Conservation (phyloP, 64 coral and sea anemone genomes). For the Montipora foliosa region DNA sequence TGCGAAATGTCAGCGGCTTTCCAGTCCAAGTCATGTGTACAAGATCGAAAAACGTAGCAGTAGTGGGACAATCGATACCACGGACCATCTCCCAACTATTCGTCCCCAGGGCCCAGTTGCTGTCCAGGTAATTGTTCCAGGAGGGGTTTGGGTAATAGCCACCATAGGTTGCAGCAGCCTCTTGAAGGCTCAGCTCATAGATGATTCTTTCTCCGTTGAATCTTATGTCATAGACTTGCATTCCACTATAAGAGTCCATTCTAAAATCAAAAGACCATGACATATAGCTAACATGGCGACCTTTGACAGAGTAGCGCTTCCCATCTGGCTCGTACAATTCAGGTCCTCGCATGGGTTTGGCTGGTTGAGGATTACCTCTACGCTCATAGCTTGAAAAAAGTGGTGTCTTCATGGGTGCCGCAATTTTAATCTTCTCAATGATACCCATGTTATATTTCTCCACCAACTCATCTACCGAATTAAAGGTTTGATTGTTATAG, state of each 20-base stretch:
- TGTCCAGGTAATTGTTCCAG: slow-evolving; percentile 62
- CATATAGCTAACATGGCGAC: slow-evolving; percentile 64
- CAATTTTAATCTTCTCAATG: slow-evolving; percentile 9
- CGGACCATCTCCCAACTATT: slow-evolving; percentile 37
- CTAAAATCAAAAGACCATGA: slow-evolving; percentile 70
- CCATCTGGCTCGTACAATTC: slow-evolving; percentile 68
- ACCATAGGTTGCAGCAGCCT: slow-evolving; percentile 45
- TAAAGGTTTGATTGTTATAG: slow-evolving; percentile 66
- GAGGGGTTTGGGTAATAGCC: slow-evolving; percentile 52
- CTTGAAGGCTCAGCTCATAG: slow-evolving; percentile 68
- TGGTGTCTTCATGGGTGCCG: background rate
- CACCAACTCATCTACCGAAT: slow-evolving; percentile 14
- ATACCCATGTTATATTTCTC: background rate
- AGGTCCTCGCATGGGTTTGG: slow-evolving; percentile 51
- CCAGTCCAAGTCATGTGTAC: slow-evolving; percentile 20
- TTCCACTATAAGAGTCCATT: slow-evolving; percentile 39
- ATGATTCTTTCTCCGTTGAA: slow-evolving; percentile 54
- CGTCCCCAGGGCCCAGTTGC: slow-evolving; percentile 25
- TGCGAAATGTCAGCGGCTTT: slow-evolving; percentile 54
- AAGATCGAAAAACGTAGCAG: slow-evolving; percentile 71
- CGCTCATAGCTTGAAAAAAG: slow-evolving; percentile 44
- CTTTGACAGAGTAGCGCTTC: slow-evolving; percentile 33
- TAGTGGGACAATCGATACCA: slow-evolving; percentile 75
- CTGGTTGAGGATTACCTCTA: slow-evolving; percentile 30
- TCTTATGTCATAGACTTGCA: slow-evolving; percentile 57